Evolutionary conservation across 2,888 invertebrate species (phyloP), one percentile per base, ranked within the genome.

Genomic region (Apotomis capreana): DNA sequence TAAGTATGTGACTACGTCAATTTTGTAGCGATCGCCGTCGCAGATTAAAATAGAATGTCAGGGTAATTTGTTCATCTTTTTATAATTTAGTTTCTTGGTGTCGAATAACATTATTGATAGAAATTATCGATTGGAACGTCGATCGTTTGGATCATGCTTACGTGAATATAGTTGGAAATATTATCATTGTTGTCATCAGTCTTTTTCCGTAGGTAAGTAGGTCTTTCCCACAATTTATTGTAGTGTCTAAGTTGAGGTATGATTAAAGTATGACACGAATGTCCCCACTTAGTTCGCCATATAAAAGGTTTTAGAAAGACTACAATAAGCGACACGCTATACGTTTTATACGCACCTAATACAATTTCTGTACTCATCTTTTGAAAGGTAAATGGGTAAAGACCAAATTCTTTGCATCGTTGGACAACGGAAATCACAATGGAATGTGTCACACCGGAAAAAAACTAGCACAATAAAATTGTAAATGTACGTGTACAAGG

Each of bases 21-120:
- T 36, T 60, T 12, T 52, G 36, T 54, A 36, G n/a, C 10, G 5
- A 61, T 40, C 15, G 4, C 8, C 52, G 5, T 15, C 60, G 40
- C 44, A 44, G 51, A 44, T 52, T 26, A 51, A 40, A 40, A n/a
- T 46, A 12, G 12, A 57, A 64, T 44, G 64, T 64, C 51, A 26
- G 63, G 9, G 37, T 12, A 10, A 58, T 67, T 59, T 40, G 49
- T 54, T 54, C n/a, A 8, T n/a, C 9, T 40, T 10, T 13, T 49
- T 5, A 9, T n/a, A 63, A 40, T 5, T 40, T 40, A 3, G 5
- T 40, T 6, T 40, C 4, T 63, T 36, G 52, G 36, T 9, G 37
- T 63, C 61, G 10, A 61, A 61, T 61, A 37, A 63, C 63, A 63
- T 63, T 63, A 63, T 52, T 52, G 37, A 52, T 63, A 37, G 5